Evolutionary conservation across 2,888 invertebrate species (phyloP).

Genomic region (Rhynchonema sp.): DNA sequence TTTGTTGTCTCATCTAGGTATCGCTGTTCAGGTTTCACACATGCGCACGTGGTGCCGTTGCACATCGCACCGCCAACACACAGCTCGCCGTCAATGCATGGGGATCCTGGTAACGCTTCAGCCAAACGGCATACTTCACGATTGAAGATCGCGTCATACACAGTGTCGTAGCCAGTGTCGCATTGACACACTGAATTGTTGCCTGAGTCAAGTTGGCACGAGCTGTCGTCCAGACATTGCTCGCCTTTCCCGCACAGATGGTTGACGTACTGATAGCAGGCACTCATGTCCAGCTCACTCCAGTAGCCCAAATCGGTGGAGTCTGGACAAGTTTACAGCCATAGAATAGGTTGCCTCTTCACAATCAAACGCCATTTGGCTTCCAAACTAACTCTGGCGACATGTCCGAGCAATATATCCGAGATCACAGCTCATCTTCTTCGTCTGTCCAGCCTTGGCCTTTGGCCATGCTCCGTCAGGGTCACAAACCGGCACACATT

Average conservation of each 20-base stretch:
- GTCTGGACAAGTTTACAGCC: neutral
- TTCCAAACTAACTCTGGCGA: neutral
- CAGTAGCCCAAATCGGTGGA: neutral
- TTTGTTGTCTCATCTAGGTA: neutral
- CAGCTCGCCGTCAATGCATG: neutral
- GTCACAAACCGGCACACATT: neutral
- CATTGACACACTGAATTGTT: neutral
- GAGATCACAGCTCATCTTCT: neutral
- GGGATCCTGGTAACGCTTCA: neutral
- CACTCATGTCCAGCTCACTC: neutral
- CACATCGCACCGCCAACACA: neutral
- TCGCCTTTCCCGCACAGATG: neutral
- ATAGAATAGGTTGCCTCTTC: neutral
- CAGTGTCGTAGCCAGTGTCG: neutral
- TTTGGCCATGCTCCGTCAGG: neutral
- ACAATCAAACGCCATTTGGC: neutral
- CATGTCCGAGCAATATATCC: neutral
- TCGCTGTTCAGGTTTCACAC: neutral
- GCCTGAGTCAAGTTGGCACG: neutral
- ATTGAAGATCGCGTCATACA: neutral
- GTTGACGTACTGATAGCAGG: neutral
- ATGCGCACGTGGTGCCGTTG: neutral
- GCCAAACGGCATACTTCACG: neutral
- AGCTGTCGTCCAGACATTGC: neutral
- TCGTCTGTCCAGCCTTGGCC: neutral